These are phyloP conservation scores for Hanleya hanleyi DNA, from an alignment of 2,888 invertebrate genomes.

Conservation along the genomic window DNA sequence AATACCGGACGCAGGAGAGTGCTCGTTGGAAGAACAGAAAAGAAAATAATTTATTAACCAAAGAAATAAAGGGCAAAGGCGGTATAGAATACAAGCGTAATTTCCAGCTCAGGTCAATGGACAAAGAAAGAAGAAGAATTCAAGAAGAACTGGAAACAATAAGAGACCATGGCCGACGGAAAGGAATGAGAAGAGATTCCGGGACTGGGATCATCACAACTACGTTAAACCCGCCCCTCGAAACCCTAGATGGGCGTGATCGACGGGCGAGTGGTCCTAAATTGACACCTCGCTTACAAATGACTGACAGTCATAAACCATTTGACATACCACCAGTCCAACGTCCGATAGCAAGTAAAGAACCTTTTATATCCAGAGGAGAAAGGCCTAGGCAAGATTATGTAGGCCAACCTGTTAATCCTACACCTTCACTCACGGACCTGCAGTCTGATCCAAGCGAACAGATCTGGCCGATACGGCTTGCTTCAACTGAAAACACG, in stretches of 20 bases:
- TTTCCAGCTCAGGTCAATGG: not conserved
- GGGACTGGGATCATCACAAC: not conserved
- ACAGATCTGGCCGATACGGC: not conserved
- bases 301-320: not conserved
- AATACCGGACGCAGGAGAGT: conserved; percentile 2
- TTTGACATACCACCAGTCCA: not conserved
- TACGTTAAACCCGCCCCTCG: not conserved
- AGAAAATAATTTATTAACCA: not conserved
- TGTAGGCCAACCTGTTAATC: not conserved
- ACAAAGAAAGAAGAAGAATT: not conserved
- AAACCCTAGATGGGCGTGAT: not conserved
- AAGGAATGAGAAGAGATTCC: not conserved
- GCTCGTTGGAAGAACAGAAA: conserved; percentile 3
- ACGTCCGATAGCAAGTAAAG: not conserved
- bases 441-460: not conserved
- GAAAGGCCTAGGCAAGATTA: not conserved
- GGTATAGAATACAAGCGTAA: not conserved
- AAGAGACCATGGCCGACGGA: not conserved
- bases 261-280: not conserved
- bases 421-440: not conserved
- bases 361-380: not conserved
- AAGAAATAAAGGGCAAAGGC: not conserved
- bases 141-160: not conserved
- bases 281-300: not conserved
- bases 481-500: not conserved